Conservation (phyloP, 2,797 vertebrate genomes). For the Chelmon rostratus region DNA sequence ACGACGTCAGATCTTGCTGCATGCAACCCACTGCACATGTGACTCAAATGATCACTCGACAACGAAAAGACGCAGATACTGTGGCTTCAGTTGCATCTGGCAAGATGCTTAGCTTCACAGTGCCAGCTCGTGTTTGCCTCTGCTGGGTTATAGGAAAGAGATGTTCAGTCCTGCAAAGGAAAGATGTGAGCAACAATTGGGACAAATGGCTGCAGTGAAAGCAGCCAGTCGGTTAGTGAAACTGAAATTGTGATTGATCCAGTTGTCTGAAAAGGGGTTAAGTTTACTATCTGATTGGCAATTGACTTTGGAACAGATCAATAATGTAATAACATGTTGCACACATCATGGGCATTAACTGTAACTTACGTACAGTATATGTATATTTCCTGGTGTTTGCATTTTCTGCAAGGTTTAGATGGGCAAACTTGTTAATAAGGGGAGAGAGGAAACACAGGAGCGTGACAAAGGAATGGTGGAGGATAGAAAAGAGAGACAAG, state of each 20-base stretch:
- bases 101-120: not conserved
- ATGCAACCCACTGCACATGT: not conserved
- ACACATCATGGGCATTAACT: conserved; percentile 29
- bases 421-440: conserved; percentile 3
- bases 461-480: conserved; percentile 2
- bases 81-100: not conserved
- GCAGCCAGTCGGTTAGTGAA: not conserved
- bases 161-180: not conserved
- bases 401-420: not conserved
- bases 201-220: conserved; percentile 19
- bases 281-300: conserved; percentile 38
- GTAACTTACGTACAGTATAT: conserved; percentile 20
- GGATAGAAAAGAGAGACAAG: conserved; percentile 18
- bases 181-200: not conserved
- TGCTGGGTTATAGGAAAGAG: not conserved
- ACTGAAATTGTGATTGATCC: conserved; percentile 30
- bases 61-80: not conserved
- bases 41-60: not conserved
- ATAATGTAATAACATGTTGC: conserved; percentile 34
- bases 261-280: conserved; percentile 31
- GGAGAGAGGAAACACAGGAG: conserved; percentile 17
- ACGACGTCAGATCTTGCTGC: not conserved
- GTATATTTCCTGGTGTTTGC: conserved; percentile 5
- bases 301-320: conserved; percentile 60
- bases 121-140: not conserved